Evolutionary conservation across 2,888 invertebrate genomes (phyloP).

Genomic region (Autographa gamma): DNA sequence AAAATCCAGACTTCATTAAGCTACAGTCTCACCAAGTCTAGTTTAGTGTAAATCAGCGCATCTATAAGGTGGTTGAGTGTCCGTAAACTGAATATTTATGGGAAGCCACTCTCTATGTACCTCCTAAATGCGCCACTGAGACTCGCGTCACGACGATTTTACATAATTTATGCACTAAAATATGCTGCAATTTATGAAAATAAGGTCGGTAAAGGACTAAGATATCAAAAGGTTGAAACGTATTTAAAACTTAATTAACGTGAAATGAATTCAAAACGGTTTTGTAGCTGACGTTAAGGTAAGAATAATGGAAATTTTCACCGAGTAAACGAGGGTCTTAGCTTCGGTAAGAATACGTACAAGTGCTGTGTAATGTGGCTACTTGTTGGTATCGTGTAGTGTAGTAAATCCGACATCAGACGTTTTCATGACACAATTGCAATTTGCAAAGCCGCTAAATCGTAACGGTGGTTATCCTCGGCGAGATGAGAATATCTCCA

Average conservation of each 20-base stretch:
- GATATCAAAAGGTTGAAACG: slow-evolving; percentile 57
- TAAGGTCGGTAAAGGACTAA: slow-evolving; percentile 55
- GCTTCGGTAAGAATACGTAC: slow-evolving; percentile 41
- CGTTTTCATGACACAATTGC: slow-evolving; percentile 63
- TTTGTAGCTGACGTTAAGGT: slow-evolving; percentile 54
- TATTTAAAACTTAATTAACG: slow-evolving; percentile 63
- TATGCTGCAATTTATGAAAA: slow-evolving; percentile 73
- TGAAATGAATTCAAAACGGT: slow-evolving; percentile 60
- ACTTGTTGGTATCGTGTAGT: slow-evolving; percentile 36
- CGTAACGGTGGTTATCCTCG: slow-evolving; percentile 71
- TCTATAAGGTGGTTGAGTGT: slow-evolving; percentile 72
- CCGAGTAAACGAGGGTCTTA: slow-evolving; percentile 40
- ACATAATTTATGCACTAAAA: slow-evolving; percentile 78
- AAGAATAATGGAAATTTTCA: slow-evolving; percentile 51
- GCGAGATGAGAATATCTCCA: slow-evolving; percentile 74
- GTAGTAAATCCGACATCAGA: slow-evolving; percentile 54
- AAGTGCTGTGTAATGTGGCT: slow-evolving; percentile 29
- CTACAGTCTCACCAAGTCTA: slow-evolving; percentile 55
- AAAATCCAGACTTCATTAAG: slow-evolving; percentile 57
- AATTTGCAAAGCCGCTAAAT: slow-evolving; percentile 72
- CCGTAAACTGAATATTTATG: slow-evolving; percentile 82
- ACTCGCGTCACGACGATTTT: slow-evolving; percentile 78
- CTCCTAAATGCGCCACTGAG: slow-evolving; percentile 70
- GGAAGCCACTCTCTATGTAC: slow-evolving; percentile 58
- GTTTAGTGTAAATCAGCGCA: slow-evolving; percentile 70